These are phyloP conservation scores for Xestia ashworthii DNA, from an alignment of 2,888 invertebrate species.

Conservation along the genomic window DNA sequence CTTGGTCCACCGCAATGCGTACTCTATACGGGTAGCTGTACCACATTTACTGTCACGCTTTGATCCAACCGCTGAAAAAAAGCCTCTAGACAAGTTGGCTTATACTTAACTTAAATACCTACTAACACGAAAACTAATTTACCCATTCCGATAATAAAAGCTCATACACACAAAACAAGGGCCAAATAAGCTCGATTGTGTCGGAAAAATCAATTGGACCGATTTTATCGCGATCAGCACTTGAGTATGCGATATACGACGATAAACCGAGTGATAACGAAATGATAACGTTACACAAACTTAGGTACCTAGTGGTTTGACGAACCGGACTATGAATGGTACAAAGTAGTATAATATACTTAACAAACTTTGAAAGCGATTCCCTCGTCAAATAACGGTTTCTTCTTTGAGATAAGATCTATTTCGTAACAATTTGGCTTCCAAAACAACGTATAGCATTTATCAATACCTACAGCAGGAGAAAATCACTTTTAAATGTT, in stretches of 20 bases:
- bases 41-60: neutral
- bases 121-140: conserved; percentile 52
- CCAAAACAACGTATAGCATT: neutral
- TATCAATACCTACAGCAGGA: neutral
- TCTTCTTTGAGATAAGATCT: neutral
- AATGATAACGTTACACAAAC: conserved; percentile 64
- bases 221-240: conserved; percentile 85
- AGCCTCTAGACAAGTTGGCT: neutral
- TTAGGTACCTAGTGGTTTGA: conserved; percentile 42
- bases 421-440: no score
- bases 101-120: neutral
- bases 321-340: neutral
- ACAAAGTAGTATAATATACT: neutral
- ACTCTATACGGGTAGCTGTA: neutral
- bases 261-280: conserved; percentile 75
- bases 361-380: neutral
- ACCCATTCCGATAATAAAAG: conserved; percentile 55
- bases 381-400: neutral
- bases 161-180: conserved; percentile 64
- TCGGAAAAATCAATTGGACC: conserved; percentile 87
- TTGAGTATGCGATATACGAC: conserved; percentile 76
- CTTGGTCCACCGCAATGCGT: neutral
- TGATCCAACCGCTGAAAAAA: conserved; percentile 4
- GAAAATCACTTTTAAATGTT: neutral
- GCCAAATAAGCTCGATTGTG: conserved; percentile 71